phyloP scores from a whole-genome alignment of 2,113 vertebrate genomes.

The Myocastor coypus region DNA sequence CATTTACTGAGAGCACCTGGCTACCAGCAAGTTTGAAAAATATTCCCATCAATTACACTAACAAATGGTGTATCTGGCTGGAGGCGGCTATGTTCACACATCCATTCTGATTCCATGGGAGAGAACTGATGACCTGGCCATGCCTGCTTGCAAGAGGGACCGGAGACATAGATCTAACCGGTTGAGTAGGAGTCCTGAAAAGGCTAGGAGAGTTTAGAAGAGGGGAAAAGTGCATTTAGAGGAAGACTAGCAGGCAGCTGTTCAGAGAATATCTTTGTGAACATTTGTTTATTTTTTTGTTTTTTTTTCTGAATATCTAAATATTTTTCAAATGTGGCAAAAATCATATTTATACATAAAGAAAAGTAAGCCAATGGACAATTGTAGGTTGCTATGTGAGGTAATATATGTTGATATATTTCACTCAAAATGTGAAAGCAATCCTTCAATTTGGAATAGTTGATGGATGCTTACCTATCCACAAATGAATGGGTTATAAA shows the following conservation, averaged over 20 bases:
- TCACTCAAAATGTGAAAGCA: neutral
- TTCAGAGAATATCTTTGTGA: constrained; percentile 44
- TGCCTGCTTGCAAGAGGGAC: neutral
- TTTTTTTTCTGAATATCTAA: neutral
- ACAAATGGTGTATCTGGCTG: neutral
- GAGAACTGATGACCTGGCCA: constrained; percentile 1
- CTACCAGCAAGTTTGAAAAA: constrained; percentile 14
- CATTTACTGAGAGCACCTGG: neutral
- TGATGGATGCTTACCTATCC: neutral
- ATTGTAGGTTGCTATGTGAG: neutral
- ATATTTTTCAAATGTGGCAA: constrained; percentile 43
- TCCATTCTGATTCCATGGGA: neutral
- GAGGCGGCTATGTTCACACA: neutral
- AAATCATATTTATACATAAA: constrained; percentile 40
- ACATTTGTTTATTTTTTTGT: too few species aligned
- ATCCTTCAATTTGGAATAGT: neutral
- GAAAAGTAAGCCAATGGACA: constrained; percentile 26
- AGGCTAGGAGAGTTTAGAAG: neutral
- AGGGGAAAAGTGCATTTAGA: neutral
- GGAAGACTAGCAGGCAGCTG: neutral
- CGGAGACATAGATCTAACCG: neutral
- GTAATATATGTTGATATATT: neutral
- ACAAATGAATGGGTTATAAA: neutral
- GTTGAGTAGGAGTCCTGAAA: neutral
- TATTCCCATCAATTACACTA: neutral